Base-by-base conservation (phyloP, 92 coral and sea anemone genomes). In the Siderastrea radians region DNA sequence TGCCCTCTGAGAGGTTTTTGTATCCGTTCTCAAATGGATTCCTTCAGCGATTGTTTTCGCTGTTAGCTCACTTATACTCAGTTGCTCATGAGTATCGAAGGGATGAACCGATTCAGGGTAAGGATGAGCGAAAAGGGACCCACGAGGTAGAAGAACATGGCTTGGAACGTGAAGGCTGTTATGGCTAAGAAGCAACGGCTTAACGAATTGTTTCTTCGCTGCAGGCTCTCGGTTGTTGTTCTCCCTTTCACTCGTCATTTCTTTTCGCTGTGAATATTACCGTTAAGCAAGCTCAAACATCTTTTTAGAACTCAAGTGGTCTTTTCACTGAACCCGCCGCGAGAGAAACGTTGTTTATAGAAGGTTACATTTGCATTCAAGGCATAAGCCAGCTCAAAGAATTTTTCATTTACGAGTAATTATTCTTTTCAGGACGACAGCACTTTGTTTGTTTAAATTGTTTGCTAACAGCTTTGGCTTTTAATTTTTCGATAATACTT, bases 91-190 rank as follows among this genome's bases (percentile, higher is more conserved):
- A 13, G 89, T 86, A 65, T 88, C 91, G 48, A 79, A 77, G 1
- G 95, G 94, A 82, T 91, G 96, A 4, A 94, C 88, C 1, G 93
- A 74, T 2, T 77, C 85, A 5, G 96, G 93, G 55, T 62, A 91
- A 1, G 96, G 94, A 59, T 91, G 96, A 17, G 92, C 91, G 6
- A 94, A 86, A 10, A 94, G 86, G 1, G 95, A 67, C 3, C 90
- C 93, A 10, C 82, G 89, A 8, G 96, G 95, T 7, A 94, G 43
- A 5, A 94, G 77, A 67, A 91, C 83, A 76, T 94, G 96, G n/a
- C 96, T 89, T 1, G 96, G 95, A 5, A 94, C 79, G 83, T 94
- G 96, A 38, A 94, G 70, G 50, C 96, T 89, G 72, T 94, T 52
- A 10, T 94, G 87, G 16, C 69, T 61, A 10, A 82, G 77, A 82